These are phyloP conservation scores for Unio delphinus DNA, from an alignment of 2,888 invertebrate species.

Conservation along the genomic window DNA sequence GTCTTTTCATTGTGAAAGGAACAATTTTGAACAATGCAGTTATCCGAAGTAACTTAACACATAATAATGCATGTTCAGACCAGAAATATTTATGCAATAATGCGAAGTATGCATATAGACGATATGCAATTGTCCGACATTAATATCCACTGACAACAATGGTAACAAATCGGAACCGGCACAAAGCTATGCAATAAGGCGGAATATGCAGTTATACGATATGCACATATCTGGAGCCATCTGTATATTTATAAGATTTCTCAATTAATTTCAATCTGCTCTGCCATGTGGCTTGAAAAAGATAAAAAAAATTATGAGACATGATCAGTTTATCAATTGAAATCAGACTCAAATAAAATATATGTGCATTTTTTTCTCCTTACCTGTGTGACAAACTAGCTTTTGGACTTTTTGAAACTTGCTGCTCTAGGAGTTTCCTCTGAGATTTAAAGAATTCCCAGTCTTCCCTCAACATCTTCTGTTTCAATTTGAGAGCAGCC, in stretches of 20 bases:
- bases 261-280: background rate
- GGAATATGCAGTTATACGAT: no score
- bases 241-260: background rate
- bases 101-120: no score
- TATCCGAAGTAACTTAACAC: no score
- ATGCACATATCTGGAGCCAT: no score
- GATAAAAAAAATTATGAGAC: background rate
- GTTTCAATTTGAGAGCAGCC: slow-evolving; percentile 72
- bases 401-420: slow-evolving; percentile 58
- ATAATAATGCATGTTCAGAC: no score
- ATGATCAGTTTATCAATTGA: background rate
- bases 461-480: slow-evolving; percentile 73
- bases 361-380: background rate
- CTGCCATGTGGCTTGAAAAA: background rate
- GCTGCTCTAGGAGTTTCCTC: slow-evolving; percentile 68
- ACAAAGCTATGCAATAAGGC: no score
- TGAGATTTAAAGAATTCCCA: slow-evolving; percentile 74
- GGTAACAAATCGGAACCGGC: no score
- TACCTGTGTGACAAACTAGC: slow-evolving; percentile 50
- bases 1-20: no score
- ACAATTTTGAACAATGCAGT: no score
- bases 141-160: no score
- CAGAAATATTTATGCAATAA: no score
- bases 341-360: background rate
- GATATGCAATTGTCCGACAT: no score